These are phyloP conservation scores for Heteropelma amictum DNA, from an alignment of 2,888 invertebrate species.

Conservation along the genomic window DNA sequence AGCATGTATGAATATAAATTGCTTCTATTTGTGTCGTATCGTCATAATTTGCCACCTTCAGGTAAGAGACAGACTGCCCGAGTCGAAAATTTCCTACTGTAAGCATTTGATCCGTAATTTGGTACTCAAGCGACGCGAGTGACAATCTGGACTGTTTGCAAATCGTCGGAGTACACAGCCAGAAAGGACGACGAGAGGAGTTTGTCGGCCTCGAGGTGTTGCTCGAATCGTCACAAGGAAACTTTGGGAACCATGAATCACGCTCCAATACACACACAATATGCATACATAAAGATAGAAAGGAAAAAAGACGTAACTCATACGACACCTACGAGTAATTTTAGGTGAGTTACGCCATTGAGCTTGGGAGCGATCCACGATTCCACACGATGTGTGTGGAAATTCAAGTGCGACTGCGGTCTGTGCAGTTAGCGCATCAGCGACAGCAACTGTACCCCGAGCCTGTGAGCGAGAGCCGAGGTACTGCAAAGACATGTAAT, in stretches of 20 bases:
- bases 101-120: constrained; percentile 48
- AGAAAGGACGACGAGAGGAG: constrained; percentile 13
- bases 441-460: constrained; percentile 21
- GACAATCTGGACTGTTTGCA: constrained; percentile 53
- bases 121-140: constrained; percentile 35
- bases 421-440: constrained; percentile 36
- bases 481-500: constrained; percentile 22
- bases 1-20: constrained; percentile 11
- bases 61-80: constrained; percentile 11
- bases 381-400: background rate
- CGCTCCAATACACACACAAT: constrained; percentile 3
- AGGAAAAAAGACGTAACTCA: background rate
- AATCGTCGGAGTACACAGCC: constrained; percentile 12
- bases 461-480: constrained; percentile 17
- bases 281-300: background rate
- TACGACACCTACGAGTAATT: background rate
- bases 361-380: background rate
- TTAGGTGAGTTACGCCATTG: background rate
- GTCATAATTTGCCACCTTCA: constrained; percentile 20
- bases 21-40: constrained; percentile 15
- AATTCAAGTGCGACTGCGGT: constrained; percentile 26
- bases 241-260: constrained; percentile 36
- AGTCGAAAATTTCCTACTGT: constrained; percentile 27
- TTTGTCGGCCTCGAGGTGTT: constrained; percentile 32
- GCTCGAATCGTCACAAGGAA: constrained; percentile 48